Conservation (phyloP, 1,140 invertebrate species). For the Ooceraea biroi region DNA sequence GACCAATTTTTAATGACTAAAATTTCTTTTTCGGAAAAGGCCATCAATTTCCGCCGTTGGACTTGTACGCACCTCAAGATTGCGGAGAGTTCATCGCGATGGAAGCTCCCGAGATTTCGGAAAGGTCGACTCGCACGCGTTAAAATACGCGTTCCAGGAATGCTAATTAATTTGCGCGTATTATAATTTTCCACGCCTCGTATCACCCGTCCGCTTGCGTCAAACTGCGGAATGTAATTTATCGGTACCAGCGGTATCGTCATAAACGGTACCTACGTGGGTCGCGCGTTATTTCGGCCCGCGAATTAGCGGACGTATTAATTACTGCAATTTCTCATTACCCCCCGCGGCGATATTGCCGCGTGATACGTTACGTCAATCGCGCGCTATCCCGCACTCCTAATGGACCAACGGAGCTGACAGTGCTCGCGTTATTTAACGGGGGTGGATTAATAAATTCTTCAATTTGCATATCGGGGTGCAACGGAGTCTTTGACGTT, state of each 20-base stretch:
- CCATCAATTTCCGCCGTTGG: too few relatives aligned
- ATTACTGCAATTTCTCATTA: conserved; percentile 63
- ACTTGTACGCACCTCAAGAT: too few relatives aligned
- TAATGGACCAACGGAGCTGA: conserved; percentile 23
- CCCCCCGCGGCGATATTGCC: conserved; percentile 17
- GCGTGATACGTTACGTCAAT: conserved; percentile 46
- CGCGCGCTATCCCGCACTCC: conserved; percentile 5
- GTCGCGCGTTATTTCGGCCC: conserved; percentile 47
- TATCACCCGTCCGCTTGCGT: background rate
- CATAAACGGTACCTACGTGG: conserved; percentile 5
- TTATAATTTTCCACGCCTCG: too few relatives aligned
- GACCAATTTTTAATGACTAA: too few relatives aligned
- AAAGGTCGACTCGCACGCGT: background rate
- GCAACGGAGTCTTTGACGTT: background rate
- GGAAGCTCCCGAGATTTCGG: background rate
- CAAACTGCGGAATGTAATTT: conserved; percentile 39
- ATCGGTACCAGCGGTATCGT: conserved; percentile 3
- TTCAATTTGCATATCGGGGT: conserved; percentile 15
- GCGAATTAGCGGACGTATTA: conserved; percentile 65
- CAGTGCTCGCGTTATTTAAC: background rate
- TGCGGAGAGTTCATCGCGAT: too few relatives aligned
- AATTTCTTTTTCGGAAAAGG: too few relatives aligned
- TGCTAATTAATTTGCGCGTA: conserved; percentile 1
- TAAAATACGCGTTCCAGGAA: conserved; percentile 1
- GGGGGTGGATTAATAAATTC: background rate